Evolutionary conservation across 2,888 invertebrate species (phyloP).

Genomic region (Harpalus rufipes): DNA sequence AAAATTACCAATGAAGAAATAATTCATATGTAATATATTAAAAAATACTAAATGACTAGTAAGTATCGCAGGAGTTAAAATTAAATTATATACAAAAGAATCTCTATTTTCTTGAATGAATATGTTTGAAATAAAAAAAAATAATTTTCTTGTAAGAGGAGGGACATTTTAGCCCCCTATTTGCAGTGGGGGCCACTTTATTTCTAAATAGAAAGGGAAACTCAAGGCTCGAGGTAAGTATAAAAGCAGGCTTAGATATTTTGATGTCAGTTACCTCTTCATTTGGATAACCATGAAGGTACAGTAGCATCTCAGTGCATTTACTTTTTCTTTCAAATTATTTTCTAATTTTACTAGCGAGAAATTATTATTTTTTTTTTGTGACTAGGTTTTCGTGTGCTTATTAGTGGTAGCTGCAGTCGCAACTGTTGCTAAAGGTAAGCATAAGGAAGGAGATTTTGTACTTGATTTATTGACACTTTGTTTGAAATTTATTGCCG

Average conservation of each 20-base stretch:
- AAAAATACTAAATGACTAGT: too few species aligned
- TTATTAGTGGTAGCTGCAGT: slow-evolving; percentile 64
- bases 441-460: slow-evolving; percentile 17
- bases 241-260: slow-evolving; percentile 61
- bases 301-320: slow-evolving; percentile 53
- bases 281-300: slow-evolving; percentile 66
- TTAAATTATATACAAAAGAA: slow-evolving; percentile 13
- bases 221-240: slow-evolving; percentile 64
- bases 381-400: slow-evolving; percentile 63
- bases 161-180: slow-evolving; percentile 54
- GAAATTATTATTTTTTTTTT: slow-evolving; percentile 59
- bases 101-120: slow-evolving; percentile 49
- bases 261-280: slow-evolving; percentile 67
- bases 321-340: slow-evolving; percentile 32
- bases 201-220: slow-evolving; percentile 65
- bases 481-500: neutral
- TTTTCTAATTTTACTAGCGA: slow-evolving; percentile 20
- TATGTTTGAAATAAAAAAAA: slow-evolving; percentile 14
- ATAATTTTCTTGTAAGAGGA: slow-evolving; percentile 26
- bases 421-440: slow-evolving; percentile 61
- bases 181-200: slow-evolving; percentile 50
- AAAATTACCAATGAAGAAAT: too few species aligned
- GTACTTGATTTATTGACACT: neutral
- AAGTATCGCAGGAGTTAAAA: neutral
- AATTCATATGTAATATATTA: too few species aligned